Conservation (phyloP, 1,140 invertebrate species). For the Drosophila pandora region DNA sequence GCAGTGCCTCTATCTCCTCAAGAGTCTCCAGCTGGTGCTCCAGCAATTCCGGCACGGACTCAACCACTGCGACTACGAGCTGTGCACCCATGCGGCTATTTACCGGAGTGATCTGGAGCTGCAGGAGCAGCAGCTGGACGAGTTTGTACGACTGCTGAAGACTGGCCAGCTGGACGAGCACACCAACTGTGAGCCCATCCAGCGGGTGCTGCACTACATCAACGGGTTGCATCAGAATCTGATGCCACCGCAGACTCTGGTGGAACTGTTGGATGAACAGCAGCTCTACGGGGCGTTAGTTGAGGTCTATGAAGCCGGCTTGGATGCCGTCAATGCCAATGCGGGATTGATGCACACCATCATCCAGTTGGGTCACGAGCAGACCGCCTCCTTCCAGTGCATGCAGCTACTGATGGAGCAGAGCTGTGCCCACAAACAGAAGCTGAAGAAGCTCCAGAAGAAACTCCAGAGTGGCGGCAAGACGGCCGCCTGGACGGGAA, state of each 20-base stretch:
- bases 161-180: conserved; percentile 96
- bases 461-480: conserved; percentile 85
- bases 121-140: conserved; percentile 96
- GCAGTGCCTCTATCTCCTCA: conserved; percentile 91
- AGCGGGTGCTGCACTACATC: conserved; percentile 94
- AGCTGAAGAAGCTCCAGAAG: conserved; percentile 91
- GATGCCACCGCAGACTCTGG: conserved; percentile 85
- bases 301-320: conserved; percentile 85
- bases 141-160: conserved; percentile 94
- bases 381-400: conserved; percentile 88
- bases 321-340: conserved; percentile 89
- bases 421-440: conserved; percentile 90
- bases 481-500: conserved; percentile 84
- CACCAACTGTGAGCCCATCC: conserved; percentile 92
- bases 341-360: conserved; percentile 87
- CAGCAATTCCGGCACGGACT: conserved; percentile 90
- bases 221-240: conserved; percentile 91
- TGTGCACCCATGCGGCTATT: conserved; percentile 93
- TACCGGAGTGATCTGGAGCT: conserved; percentile 93
- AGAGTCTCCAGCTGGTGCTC: conserved; percentile 89
- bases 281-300: conserved; percentile 81
- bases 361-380: conserved; percentile 85
- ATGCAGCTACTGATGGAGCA: conserved; percentile 90
- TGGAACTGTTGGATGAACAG: conserved; percentile 84
- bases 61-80: conserved; percentile 91